A percentile compares a stretch with the other conserved stretches of the same genome.
Conservation (phyloP, 2,113 vertebrate genomes). For the Oxyura jamaicensis region DNA sequence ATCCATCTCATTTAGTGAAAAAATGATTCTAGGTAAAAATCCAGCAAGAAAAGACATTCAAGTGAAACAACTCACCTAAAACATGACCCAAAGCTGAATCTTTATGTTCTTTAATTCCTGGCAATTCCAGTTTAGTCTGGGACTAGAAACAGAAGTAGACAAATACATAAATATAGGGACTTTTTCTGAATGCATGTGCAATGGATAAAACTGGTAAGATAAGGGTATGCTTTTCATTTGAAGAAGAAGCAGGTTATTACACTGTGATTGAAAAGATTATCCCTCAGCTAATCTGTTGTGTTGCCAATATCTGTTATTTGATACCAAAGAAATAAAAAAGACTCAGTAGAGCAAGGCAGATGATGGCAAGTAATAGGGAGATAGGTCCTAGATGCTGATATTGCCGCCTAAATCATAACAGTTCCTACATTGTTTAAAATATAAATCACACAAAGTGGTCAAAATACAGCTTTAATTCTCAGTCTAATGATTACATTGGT, state of each 20-base stretch:
- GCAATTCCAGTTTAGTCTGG: neutral
- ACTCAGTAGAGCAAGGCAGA: neutral
- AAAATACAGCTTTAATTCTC: slow-evolving; percentile 45
- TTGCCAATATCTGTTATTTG: slow-evolving; percentile 16
- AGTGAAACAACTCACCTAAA: neutral
- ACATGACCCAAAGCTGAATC: neutral
- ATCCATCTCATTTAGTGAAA: neutral
- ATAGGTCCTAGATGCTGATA: neutral
- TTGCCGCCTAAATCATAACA: neutral
- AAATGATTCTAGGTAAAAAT: neutral
- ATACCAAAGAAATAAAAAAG: slow-evolving; percentile 26
- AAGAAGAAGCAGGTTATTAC: neutral
- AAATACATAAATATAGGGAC: neutral
- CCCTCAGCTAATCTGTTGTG: neutral
- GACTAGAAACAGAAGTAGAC: neutral
- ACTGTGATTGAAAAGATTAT: neutral
- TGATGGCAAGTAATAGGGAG: neutral
- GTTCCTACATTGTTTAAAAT: neutral
- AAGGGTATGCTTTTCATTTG: neutral
- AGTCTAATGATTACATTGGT: slow-evolving; percentile 55
- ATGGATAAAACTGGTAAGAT: neutral
- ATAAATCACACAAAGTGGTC: slow-evolving; percentile 1
- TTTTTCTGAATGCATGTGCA: neutral
- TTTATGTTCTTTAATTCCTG: neutral
- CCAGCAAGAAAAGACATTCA: neutral